These are phyloP conservation scores for Sebastes wilsoni DNA, from an alignment of 2,797 vertebrate genomes.

Conservation along the genomic window DNA sequence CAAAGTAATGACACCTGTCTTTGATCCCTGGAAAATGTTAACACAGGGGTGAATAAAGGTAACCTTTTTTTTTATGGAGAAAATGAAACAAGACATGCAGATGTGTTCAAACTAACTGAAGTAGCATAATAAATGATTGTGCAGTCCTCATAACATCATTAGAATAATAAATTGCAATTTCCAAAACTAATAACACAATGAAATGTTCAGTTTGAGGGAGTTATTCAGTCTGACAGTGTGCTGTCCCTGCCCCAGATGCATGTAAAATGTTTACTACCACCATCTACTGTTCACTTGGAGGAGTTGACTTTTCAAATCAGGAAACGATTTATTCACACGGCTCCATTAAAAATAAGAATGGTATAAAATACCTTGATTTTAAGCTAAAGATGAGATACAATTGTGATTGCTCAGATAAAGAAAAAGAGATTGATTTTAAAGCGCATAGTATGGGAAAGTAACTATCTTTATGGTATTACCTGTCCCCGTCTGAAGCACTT, in stretches of 20 bases:
- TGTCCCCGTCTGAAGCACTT: neutral
- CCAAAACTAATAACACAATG: neutral
- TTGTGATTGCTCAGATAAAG: fast-evolving
- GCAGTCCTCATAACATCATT: neutral
- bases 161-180: neutral
- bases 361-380: neutral
- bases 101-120: neutral
- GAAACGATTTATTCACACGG: neutral
- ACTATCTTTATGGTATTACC: neutral
- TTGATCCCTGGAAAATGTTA: slow-evolving; percentile 43
- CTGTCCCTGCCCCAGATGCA: slow-evolving; percentile 3
- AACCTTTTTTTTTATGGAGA: neutral
- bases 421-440: neutral
- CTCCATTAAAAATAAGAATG: neutral
- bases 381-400: neutral
- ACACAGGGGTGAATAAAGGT: neutral
- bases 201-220: neutral
- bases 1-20: slow-evolving; percentile 43
- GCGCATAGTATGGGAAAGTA: neutral
- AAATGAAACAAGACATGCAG: neutral
- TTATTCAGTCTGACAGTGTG: neutral
- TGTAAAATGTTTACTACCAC: slow-evolving; percentile 82
- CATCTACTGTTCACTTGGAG: slow-evolving; percentile 84
- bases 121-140: neutral
- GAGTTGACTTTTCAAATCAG: slow-evolving; percentile 39